Percentiles rank a stretch among this genome's conserved stretches.
Conservation (phyloP, 2,113 vertebrate species). For the Rissa tridactyla region DNA sequence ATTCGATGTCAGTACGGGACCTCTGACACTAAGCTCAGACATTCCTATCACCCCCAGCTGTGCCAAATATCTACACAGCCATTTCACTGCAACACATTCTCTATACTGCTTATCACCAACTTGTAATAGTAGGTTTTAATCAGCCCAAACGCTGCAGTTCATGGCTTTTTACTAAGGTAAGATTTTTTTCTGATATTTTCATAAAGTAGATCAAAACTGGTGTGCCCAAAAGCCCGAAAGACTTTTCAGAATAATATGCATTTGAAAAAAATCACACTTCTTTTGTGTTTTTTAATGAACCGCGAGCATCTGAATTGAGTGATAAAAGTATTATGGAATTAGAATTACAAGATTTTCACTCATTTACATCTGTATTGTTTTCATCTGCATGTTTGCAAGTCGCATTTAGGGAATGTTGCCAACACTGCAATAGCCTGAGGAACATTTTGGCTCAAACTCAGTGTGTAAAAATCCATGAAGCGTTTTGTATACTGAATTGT, state of each 20-base stretch:
- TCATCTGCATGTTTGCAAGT: conserved; percentile 22
- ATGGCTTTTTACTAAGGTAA: background rate
- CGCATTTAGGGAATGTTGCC: background rate
- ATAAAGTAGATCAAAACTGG: background rate
- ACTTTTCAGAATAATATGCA: background rate
- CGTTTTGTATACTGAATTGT: background rate
- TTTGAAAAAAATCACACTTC: background rate
- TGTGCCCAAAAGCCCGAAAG: background rate
- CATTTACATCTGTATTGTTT: conserved; percentile 50
- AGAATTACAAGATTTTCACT: conserved; percentile 11
- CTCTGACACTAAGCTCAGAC: background rate
- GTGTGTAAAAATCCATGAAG: background rate
- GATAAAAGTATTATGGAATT: conserved; percentile 42
- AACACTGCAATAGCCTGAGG: background rate
- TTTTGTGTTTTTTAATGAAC: conserved; percentile 16
- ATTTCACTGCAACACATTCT: background rate
- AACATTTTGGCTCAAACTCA: background rate
- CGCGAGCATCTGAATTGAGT: background rate
- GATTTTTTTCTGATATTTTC: background rate
- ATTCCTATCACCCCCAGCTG: background rate
- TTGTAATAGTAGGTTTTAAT: background rate
- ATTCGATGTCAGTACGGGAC: background rate
- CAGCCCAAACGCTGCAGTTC: background rate
- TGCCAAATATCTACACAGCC: background rate
- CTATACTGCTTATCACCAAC: background rate